Evolutionary conservation across 2,797 vertebrate species (phyloP).

Genomic region (Phoeniculus purpureus): DNA sequence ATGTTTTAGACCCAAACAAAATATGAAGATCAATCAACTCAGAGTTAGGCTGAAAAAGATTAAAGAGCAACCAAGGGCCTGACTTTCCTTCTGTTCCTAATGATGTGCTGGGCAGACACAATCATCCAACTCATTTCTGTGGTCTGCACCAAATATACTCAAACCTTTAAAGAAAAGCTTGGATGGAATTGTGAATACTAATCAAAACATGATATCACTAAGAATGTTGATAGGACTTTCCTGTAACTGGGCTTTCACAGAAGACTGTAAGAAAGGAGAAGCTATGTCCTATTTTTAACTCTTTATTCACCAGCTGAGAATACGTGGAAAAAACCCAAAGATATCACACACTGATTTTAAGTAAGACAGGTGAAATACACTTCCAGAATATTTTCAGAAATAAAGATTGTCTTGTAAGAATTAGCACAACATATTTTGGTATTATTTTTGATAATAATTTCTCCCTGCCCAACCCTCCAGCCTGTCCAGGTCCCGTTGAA

Average conservation of each 20-base stretch:
- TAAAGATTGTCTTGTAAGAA: neutral
- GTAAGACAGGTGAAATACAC: neutral
- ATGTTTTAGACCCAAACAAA: neutral
- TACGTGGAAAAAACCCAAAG: conserved; percentile 18
- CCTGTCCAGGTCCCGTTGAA: too few species aligned
- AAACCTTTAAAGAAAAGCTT: neutral
- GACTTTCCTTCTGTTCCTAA: neutral
- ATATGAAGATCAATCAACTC: neutral
- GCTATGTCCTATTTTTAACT: conserved; percentile 16
- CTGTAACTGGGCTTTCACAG: neutral
- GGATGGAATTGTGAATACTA: neutral
- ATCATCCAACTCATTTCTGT: neutral
- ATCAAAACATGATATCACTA: neutral
- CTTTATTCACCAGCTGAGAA: conserved; percentile 2
- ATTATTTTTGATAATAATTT: neutral
- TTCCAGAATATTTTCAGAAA: neutral
- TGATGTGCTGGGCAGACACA: neutral
- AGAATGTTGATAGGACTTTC: neutral
- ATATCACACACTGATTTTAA: neutral
- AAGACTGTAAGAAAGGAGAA: neutral
- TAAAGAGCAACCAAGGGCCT: neutral
- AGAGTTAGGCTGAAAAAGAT: neutral
- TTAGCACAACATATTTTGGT: neutral
- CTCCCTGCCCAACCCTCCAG: too few species aligned
- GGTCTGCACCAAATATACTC: neutral